These are phyloP conservation scores for Phaenicophaeus curvirostris DNA, from an alignment of 2,797 vertebrate genomes.

Conservation along the genomic window DNA sequence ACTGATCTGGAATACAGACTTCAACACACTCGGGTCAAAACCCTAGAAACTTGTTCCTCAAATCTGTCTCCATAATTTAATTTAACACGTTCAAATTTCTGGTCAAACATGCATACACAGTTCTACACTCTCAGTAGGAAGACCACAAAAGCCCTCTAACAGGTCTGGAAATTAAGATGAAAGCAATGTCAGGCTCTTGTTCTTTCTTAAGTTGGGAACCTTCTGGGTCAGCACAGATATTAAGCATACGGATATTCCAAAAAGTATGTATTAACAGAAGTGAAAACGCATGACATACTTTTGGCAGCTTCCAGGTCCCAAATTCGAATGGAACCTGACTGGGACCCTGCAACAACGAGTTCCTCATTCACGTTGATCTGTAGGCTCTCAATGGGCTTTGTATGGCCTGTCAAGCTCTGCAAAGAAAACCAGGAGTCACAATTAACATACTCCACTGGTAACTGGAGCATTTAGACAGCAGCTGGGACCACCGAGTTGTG, in stretches of 20 bases:
- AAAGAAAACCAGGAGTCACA: not conserved
- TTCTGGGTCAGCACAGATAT: not conserved
- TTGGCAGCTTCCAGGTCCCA: conserved; percentile 98
- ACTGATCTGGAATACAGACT: not conserved
- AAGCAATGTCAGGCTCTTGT: not conserved
- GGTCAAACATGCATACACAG: not conserved
- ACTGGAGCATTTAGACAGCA: not conserved
- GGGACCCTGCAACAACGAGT: conserved; percentile 92
- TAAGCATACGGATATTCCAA: not conserved
- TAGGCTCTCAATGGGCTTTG: conserved; percentile 89
- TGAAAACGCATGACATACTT: conserved; percentile 78
- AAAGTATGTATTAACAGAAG: not conserved
- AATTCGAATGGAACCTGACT: conserved; percentile 92
- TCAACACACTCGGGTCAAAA: not conserved
- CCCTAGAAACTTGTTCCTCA: not conserved
- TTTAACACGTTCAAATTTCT: not conserved
- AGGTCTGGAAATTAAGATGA: not conserved
- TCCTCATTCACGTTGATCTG: conserved; percentile 90
- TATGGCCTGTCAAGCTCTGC: conserved; percentile 93
- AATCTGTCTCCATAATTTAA: not conserved
- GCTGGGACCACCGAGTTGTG: not conserved
- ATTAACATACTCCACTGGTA: accelerated
- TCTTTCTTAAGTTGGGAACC: not conserved
- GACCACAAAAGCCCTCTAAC: not conserved
- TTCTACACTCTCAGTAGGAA: not conserved